Percentiles rank a stretch among this genome's conserved stretches.
Evolutionary conservation across 2,113 vertebrate genomes (phyloP).

Genomic region (Centropristis striata): DNA sequence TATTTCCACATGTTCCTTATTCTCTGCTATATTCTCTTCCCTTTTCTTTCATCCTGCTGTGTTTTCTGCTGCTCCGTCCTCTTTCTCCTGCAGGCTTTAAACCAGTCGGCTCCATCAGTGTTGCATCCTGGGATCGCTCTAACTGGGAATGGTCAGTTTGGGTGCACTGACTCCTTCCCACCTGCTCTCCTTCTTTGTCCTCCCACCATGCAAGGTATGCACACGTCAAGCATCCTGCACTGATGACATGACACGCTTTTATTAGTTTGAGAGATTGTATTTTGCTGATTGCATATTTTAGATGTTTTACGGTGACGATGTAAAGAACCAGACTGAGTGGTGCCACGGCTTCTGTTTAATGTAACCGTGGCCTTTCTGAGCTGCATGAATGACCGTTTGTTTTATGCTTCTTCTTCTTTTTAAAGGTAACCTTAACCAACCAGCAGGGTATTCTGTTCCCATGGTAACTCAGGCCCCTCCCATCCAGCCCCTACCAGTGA

Average conservation of each 20-base stretch:
- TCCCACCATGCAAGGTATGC: conserved; percentile 93
- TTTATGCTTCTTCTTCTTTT: background rate
- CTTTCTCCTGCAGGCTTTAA: conserved; percentile 87
- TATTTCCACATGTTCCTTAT: background rate
- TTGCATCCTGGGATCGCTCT: conserved; percentile 95
- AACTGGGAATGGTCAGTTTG: conserved; percentile 93
- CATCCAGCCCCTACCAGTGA: conserved; percentile 93
- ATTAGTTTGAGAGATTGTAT: background rate
- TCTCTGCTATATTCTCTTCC: background rate
- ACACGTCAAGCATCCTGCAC: background rate
- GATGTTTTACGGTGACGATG: background rate
- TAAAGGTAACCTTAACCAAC: conserved; percentile 90
- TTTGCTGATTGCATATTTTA: background rate
- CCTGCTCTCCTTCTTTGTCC: conserved; percentile 96
- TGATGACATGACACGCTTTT: background rate
- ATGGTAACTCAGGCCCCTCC: conserved; percentile 94
- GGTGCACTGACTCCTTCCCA: conserved; percentile 95
- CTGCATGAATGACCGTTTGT: background rate
- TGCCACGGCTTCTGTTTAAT: background rate
- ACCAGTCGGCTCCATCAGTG: conserved; percentile 91
- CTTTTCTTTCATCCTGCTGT: background rate
- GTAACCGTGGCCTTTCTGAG: background rate
- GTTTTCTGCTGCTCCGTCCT: background rate
- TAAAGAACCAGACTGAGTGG: background rate
- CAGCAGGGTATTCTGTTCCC: conserved; percentile 91